Evolutionary conservation across 2,797 vertebrate species (phyloP).

Genomic region (Gallinago stenura): DNA sequence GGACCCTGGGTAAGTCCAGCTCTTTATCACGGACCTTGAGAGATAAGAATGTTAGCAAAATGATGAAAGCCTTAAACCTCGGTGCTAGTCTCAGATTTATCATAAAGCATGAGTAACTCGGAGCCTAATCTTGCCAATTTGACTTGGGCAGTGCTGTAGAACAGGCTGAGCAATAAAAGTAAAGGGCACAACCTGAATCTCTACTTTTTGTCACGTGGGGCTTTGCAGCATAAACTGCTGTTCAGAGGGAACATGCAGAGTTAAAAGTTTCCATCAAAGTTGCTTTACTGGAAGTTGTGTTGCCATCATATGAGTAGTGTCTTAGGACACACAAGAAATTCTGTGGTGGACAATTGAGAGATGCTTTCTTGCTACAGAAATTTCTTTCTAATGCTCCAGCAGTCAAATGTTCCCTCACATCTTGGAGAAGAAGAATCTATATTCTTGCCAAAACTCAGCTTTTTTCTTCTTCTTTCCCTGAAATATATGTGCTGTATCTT

Average conservation of each 20-base stretch:
- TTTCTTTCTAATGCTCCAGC: background rate
- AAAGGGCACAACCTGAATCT: background rate
- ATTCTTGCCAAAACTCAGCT: background rate
- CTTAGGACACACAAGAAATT: background rate
- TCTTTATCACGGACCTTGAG: background rate
- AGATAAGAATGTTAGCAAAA: background rate
- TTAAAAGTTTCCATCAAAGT: background rate
- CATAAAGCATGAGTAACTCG: background rate
- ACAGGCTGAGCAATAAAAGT: background rate
- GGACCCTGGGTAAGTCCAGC: background rate
- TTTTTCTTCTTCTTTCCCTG: background rate
- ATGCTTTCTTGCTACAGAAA: background rate
- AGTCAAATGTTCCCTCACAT: background rate
- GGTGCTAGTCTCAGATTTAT: background rate
- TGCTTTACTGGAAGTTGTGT: background rate
- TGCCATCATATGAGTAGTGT: accelerated
- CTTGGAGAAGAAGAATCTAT: background rate
- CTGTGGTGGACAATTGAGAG: background rate
- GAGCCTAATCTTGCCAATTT: background rate
- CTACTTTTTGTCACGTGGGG: background rate
- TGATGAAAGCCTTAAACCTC: background rate
- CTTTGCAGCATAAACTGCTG: background rate
- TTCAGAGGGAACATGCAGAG: background rate
- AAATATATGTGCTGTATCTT: background rate
- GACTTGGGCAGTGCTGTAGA: background rate